Conservation (phyloP, 1,140 invertebrate genomes). For the Philaenus spumarius region DNA sequence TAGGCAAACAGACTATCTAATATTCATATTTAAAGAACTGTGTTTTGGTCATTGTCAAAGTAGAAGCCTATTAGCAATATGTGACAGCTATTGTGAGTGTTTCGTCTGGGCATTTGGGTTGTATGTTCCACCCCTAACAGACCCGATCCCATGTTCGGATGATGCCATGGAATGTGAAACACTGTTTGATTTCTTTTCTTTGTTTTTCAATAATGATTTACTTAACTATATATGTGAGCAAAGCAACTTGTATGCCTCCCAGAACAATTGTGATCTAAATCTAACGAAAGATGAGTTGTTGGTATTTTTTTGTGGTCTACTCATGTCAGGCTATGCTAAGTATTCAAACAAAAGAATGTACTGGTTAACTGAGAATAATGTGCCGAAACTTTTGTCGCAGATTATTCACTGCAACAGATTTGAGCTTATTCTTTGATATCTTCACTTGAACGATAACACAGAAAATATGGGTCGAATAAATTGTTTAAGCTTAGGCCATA, state of each 20-base stretch:
- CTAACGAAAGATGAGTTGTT: slow-evolving; percentile 22
- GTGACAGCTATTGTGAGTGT: too few species aligned
- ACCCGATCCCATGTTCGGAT: slow-evolving; percentile 4
- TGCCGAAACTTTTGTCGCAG: slow-evolving; percentile 23
- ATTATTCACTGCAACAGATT: slow-evolving; percentile 27
- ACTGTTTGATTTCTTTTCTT: slow-evolving; percentile 6
- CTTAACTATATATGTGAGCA: slow-evolving; percentile 12
- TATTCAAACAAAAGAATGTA: slow-evolving; percentile 27
- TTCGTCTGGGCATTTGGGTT: too few species aligned
- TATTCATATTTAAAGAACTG: too few species aligned
- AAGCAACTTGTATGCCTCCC: slow-evolving; percentile 12
- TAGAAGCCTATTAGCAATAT: too few species aligned
- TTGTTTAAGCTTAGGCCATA: slow-evolving; percentile 25
- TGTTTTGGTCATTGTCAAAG: too few species aligned
- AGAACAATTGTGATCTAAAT: slow-evolving; percentile 10
- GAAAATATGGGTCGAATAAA: slow-evolving; percentile 9
- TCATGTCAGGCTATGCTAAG: too few species aligned
- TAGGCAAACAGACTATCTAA: too few species aligned
- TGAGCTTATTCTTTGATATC: slow-evolving; percentile 23
- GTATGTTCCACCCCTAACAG: too few species aligned
- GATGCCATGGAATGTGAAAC: slow-evolving; percentile 12
- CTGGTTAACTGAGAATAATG: slow-evolving; percentile 21
- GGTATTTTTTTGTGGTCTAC: slow-evolving; percentile 25
- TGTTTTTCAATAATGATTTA: slow-evolving; percentile 4
- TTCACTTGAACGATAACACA: slow-evolving; percentile 26